Base-by-base conservation (phyloP, 2,113 vertebrate genomes). In the Rhinichthys klamathensis region DNA sequence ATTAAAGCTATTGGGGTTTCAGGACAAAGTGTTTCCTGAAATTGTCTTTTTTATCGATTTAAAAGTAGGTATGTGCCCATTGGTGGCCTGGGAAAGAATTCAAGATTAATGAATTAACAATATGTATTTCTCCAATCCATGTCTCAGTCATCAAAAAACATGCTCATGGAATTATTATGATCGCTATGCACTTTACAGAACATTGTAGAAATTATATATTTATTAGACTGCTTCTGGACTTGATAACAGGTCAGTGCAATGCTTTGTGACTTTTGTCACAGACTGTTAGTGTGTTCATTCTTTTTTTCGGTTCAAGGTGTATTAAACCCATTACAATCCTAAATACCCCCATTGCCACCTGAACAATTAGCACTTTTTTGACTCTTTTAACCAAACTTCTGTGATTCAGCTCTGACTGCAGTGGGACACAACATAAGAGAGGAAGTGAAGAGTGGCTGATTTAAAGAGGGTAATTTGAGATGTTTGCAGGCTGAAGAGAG, bases 401-500 rank as follows among this genome's bases (percentile, higher is more conserved):
- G 46, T 54, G 27, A 49, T 51, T 54, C 60, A 30, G 4, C 32
- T n/a, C 38, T 9, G 13, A 32, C 18, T 46, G n/a, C 25, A 12
- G 4, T 51, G 44, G 41, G 12, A 67, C 44, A 23, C 16, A 35
- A 49, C 25, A 69, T 9, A 7, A 51, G 70, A 60, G 54, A 85
- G 35, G 18, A 21, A 81, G 27, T 46, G 51, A 87, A 80, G 56
- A 86, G 87, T 67, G 84, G 90, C 72, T 78, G 76, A 85, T 88
- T 87, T 84, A 80, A 87, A 84, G 85, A 88, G 35, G 32, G 88
- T 87, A 84, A 90, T 87, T 85, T 83, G 56, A 90, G 84, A 86
- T 30, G 46, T 69, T 92, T 90, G 80, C 56, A 86, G 86, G 87
- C 44, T 75, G 4, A 46, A 82, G 67, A 78, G 23, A 72, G 46